Evolutionary conservation across 1,140 invertebrate species (phyloP), one percentile per base, ranked within the genome.

Genomic region (Hyposmocoma kahamanoa): DNA sequence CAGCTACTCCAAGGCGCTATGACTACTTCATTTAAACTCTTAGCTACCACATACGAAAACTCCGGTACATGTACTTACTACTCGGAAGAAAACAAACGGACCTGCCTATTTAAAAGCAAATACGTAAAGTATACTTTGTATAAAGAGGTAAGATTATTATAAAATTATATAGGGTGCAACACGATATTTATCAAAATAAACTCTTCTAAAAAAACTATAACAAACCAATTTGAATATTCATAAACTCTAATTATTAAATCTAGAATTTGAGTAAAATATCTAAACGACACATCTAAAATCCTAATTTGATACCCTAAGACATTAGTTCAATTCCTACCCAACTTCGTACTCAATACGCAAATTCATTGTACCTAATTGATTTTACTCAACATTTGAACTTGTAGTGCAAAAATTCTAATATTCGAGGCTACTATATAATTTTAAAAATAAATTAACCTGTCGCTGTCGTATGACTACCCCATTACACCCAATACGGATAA

Each of bases 121-220:
- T 50, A 55, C 52, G 47, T 56, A 42, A 28, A 51, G 46, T 59
- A 56, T 42, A 22, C 46, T 46, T 28, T 41, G 57, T 59, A 56
- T 28, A 58, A 56, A 60, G 17, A 32, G 22, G 48, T 58, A 63
- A 56, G 52, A 47, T 52, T 51, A 28, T 50, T 72, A 69, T 56
- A 69, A 75, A 73, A 65, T 56, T 47, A 67, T 72, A 64, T 44
- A 53, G 65, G 68, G 58, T 74, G 72, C 71, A 74, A 73, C 46
- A 59, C 61, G 59, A 71, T 63, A 60, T 38, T 62, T 36, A 84
- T 82, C 78, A 84, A 82, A 84, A 80, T 84, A 84, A 84, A 74
- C 57, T 67, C 58, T 50, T 84, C 74, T 72, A 79, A 79, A 84
- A 70, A 46, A 55, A 77, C 65, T 56, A 22, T 65, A 65, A 70